A percentile compares a stretch with the other conserved stretches of the same genome.
These are phyloP conservation scores for Spodoptera picta DNA, from an alignment of 2,888 invertebrate genomes.

Conservation along the genomic window DNA sequence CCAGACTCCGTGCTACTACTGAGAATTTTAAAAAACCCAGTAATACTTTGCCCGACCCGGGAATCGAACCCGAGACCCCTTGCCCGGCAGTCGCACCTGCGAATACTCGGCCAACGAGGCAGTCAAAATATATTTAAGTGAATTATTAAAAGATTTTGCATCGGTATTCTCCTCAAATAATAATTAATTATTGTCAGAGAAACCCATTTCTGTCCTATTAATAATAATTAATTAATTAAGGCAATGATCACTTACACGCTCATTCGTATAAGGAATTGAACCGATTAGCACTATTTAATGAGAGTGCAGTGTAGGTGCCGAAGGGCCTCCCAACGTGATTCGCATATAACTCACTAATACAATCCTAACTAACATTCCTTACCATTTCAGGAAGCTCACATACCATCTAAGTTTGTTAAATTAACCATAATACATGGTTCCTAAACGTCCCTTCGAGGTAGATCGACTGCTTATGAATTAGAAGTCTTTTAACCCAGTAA, in stretches of 20 bases:
- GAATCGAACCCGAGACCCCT: too few relatives aligned
- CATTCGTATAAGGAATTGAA: constrained; percentile 42
- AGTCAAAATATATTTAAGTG: too few relatives aligned
- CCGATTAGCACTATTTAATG: constrained; percentile 45
- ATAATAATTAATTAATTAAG: constrained; percentile 47
- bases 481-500: constrained; percentile 67
- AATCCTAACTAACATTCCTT: constrained; percentile 38
- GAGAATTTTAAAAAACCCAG: too few relatives aligned
- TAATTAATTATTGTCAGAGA: neutral
- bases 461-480: constrained; percentile 56
- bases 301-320: constrained; percentile 24
- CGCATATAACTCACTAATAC: constrained; percentile 47
- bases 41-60: too few relatives aligned
- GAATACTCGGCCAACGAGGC: too few relatives aligned
- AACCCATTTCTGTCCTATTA: constrained; percentile 18
- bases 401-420: constrained; percentile 29
- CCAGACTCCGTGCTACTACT: too few relatives aligned
- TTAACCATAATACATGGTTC: constrained; percentile 40
- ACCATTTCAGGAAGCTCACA: constrained; percentile 38
- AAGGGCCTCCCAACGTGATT: constrained; percentile 45
- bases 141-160: neutral
- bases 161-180: too few relatives aligned
- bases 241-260: constrained; percentile 20
- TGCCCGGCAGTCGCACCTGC: too few relatives aligned
- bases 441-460: constrained; percentile 55